Percentiles rank a stretch among this genome's conserved stretches.
Conservation (phyloP, 2,888 invertebrate genomes). For the Rhingia rostrata region DNA sequence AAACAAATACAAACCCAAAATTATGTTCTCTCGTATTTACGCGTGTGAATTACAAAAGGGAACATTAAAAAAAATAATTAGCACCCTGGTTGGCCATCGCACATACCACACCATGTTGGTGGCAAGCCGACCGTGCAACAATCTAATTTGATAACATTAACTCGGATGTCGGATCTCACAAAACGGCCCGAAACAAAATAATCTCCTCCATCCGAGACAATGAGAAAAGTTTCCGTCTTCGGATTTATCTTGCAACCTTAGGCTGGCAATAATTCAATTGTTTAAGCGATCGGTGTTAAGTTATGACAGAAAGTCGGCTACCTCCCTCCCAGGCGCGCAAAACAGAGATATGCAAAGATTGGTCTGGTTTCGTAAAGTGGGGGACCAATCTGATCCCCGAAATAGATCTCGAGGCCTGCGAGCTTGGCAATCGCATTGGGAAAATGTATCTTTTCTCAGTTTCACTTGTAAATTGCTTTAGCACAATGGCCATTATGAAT, state of each 20-base stretch:
- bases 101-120: constrained; percentile 22
- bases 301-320: constrained; percentile 59
- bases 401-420: constrained; percentile 42
- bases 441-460: constrained; percentile 46
- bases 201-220: constrained; percentile 53
- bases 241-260: neutral
- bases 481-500: constrained; percentile 73
- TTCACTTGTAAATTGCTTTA: constrained; percentile 53
- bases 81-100: constrained; percentile 64
- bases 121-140: constrained; percentile 66
- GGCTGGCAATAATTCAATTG: constrained; percentile 63
- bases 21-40: constrained; percentile 45
- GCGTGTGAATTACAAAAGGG: constrained; percentile 61
- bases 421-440: constrained; percentile 25
- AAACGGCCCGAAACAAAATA: constrained; percentile 61
- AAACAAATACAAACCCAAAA: neutral
- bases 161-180: constrained; percentile 70
- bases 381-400: constrained; percentile 36
- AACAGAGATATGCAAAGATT: constrained; percentile 41
- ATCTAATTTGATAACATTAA: constrained; percentile 72
- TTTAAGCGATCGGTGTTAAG: constrained; percentile 65
- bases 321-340: neutral
- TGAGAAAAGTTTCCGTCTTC: constrained; percentile 63
- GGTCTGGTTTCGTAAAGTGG: constrained; percentile 6
- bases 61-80: constrained; percentile 71